Evolutionary conservation across 2,113 vertebrate genomes (phyloP).

Genomic region (Daboia siamensis): DNA sequence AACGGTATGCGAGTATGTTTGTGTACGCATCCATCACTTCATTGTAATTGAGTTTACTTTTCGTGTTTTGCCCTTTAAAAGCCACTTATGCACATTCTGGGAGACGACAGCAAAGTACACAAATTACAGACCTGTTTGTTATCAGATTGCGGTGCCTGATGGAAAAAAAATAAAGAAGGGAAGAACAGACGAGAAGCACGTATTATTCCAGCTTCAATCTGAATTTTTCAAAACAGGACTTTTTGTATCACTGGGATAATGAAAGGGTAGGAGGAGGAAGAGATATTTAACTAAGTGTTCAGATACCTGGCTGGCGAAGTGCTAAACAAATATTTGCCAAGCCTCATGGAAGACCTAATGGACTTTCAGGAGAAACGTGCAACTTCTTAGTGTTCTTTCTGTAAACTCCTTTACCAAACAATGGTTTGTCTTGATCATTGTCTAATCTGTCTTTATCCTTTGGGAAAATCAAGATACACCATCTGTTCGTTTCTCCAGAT

Average conservation of each 20-base stretch:
- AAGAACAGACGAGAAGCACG: neutral
- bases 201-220: neutral
- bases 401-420: neutral
- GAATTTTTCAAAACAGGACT: neutral
- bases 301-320: neutral
- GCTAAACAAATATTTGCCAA: neutral
- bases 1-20: neutral
- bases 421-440: neutral
- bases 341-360: neutral
- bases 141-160: neutral
- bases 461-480: neutral
- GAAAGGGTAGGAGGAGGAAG: neutral
- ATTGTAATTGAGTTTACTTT: neutral
- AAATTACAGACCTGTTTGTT: neutral
- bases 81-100: neutral
- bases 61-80: constrained; percentile 9
- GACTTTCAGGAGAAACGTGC: neutral
- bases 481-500: neutral
- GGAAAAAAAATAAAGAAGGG: neutral
- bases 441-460: neutral
- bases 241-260: neutral
- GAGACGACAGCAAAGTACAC: neutral
- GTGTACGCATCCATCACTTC: constrained; percentile 3
- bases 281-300: neutral
- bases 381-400: neutral